Evolutionary conservation across 1,140 invertebrate genomes (phyloP), one percentile per base, ranked within the genome.

Genomic region (Ephestia elutella): DNA sequence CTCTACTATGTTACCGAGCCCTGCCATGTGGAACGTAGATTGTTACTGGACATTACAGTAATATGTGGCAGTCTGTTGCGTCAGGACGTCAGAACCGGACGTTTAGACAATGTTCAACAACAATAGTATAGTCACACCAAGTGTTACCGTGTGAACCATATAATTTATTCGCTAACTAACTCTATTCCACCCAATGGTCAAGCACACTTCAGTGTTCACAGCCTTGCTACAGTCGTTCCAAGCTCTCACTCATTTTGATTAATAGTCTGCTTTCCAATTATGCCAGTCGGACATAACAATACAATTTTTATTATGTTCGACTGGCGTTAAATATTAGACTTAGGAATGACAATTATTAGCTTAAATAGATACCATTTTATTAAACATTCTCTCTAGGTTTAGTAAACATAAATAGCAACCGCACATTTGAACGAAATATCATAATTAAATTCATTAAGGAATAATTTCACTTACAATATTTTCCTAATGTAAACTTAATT

Each of bases 1-100:
- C 85, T 87, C 84, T 84, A 84, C 82, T 84, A 84, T 86, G 80
- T 84, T 80, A 78, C 68, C 66, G 72, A 79, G 69, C 70, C 64
- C 48, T 56, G 58, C 64, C 68, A 63, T 70, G 68, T 69, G 64
- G 62, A 56, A 62, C 64, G 58, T 70, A 72, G 30, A 65, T 66
- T 68, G 63, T 5, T 68, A 71, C 60, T 71, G 68, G 56, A 70
- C 59, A 72, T 68, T 62, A 67, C 51, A 73, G 38, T 32, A 44
- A 62, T 70, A 60, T 62, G 59, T 67, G 75, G 68, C 70, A 72
- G 68, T 73, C 67, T 49, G 65, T 68, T 38, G n/a, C 68, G 64
- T 54, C 66, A 70, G 80, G 78, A 83, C 75, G 78, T 73, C 65
- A 72, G 60, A 60, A 71, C 63, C 80, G 81, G 82, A 83, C 82